Conservation (phyloP, 2,113 vertebrate genomes). For the Dicrurus megarhynchus region DNA sequence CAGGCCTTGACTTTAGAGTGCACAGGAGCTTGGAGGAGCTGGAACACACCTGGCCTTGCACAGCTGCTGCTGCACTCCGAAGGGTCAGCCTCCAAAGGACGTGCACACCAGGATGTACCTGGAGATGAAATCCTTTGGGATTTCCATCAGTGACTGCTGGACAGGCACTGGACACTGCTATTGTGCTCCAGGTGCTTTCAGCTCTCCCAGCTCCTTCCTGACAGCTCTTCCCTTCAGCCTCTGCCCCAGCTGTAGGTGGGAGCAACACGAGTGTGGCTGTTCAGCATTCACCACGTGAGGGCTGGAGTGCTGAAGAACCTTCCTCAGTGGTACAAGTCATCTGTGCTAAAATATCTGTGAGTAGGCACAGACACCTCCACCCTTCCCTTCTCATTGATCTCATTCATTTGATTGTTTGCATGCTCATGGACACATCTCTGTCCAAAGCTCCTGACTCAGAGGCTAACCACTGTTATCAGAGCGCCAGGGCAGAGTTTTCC, state of each 20-base stretch:
- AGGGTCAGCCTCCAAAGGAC: background rate
- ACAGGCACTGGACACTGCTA: fast-evolving
- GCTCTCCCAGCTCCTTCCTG: background rate
- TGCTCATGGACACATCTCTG: background rate
- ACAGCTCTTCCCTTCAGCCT: background rate
- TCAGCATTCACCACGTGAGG: background rate
- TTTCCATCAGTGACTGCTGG: background rate
- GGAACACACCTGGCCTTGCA: background rate
- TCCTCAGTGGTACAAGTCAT: background rate
- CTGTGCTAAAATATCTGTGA: background rate
- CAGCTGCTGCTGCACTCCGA: background rate
- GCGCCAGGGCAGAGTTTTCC: background rate
- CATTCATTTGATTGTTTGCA: background rate
- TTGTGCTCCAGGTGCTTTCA: background rate
- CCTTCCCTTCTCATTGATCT: background rate
- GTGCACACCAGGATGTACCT: background rate
- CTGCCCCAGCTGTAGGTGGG: background rate
- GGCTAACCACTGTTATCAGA: background rate
- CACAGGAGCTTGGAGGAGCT: background rate
- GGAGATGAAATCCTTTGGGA: background rate
- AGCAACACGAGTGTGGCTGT: background rate
- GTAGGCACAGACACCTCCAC: background rate
- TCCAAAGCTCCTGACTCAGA: background rate
- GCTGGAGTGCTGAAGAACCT: background rate
- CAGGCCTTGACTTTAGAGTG: background rate